Conservation (phyloP, 2,888 invertebrate species). For the Scaptomyza caliginosa region DNA sequence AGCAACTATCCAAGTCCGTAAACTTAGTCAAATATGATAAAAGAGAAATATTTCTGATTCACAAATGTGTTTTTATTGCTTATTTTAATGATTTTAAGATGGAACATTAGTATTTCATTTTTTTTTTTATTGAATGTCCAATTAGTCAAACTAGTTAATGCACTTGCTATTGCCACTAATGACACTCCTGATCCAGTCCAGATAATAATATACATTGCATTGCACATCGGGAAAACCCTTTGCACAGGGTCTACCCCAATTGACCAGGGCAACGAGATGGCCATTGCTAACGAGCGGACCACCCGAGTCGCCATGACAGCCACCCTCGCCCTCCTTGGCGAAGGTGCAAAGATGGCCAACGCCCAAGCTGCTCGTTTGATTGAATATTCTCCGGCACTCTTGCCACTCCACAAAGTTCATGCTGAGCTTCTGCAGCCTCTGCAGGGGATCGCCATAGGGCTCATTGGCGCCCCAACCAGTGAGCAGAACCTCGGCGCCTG, state of each 20-base stretch:
- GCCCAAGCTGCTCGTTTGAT: slow-evolving; percentile 84
- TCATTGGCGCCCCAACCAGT: slow-evolving; percentile 87
- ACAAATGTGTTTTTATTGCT: too few relatives aligned
- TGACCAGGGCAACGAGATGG: slow-evolving; percentile 70
- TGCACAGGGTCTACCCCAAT: slow-evolving; percentile 80
- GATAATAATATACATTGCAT: slow-evolving; percentile 71
- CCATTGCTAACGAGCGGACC: slow-evolving; percentile 69
- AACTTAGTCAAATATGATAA: background rate
- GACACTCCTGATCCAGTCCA: slow-evolving; percentile 69
- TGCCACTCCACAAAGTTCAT: slow-evolving; percentile 85
- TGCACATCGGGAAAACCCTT: slow-evolving; percentile 77
- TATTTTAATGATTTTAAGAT: too few relatives aligned
- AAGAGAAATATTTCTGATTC: background rate
- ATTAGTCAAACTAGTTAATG: background rate
- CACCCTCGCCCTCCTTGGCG: slow-evolving; percentile 85
- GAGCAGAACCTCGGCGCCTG: slow-evolving; percentile 85
- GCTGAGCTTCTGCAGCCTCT: slow-evolving; percentile 85
- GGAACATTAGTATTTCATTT: too few relatives aligned
- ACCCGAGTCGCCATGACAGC: slow-evolving; percentile 76
- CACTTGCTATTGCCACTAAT: slow-evolving; percentile 57
- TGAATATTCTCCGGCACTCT: slow-evolving; percentile 85
- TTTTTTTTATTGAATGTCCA: too few relatives aligned
- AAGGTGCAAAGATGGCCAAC: slow-evolving; percentile 86
- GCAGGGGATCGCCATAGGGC: slow-evolving; percentile 84
- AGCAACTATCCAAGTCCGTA: slow-evolving; percentile 60